Evolutionary conservation across 2,797 vertebrate species (phyloP), one percentile per base, ranked within the genome.

Genomic region (Coregonus ussuriensis): DNA sequence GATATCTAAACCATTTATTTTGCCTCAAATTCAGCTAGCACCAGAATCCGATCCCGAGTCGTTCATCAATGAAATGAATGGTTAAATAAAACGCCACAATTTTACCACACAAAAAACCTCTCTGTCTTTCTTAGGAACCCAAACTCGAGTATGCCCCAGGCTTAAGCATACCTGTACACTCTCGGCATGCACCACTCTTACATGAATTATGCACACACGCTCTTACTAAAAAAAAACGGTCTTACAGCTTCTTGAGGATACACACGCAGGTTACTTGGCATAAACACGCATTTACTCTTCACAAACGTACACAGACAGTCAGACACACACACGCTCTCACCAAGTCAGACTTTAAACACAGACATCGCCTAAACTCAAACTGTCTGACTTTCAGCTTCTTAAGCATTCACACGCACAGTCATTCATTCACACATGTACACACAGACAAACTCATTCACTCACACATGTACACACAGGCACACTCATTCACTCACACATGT

Each of bases 391-490:
- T 4, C 16, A 56, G 16, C 7, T 47, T 11, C 41, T 47, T 47
- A 7, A 47, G 41, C 41, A 18, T 56, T 15, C 53, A 5, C 53
- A 16, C 56, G n/a, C 15, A 56, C 54, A n/a, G 16, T 16, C 54
- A n/a, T 6, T 16, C 54, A n/a, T 54, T 13, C 52, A 54, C 52
- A 54, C 52, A 16, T 0, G 16, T 6, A 56, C 54, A 54, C 52
- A 54, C 52, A 54, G 16, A 54, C 53, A 54, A 3, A 16, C 53
- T 14, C 16, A 4, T 0, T 14, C 53, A 16, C 0, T 18, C 67
- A 41, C 33, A 41, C 67, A 13, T 71, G 88, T 88, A 89, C 70
- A 65, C 86, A 88, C 89, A 67, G 47, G 59, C 74, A 77, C 56
- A 78, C 67, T 72, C 79, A 86, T 77, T 65, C 72, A 74, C 62